phyloP scores from a whole-genome alignment of 2,797 vertebrate genomes.

The Setipinna tenuifilis region DNA sequence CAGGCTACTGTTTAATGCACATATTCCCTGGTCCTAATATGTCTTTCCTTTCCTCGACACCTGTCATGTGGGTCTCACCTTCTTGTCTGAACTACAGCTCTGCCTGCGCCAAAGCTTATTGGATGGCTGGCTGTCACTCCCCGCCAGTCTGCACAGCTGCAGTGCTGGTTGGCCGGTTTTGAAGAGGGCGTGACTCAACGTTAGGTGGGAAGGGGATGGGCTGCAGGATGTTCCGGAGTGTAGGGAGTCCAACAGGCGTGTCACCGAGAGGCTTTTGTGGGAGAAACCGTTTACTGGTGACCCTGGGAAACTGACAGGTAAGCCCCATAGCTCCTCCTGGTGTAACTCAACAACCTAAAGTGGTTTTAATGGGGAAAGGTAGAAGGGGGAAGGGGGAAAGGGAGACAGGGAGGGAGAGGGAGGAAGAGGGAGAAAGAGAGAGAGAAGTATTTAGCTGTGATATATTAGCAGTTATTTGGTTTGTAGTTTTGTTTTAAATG shows the following conservation, averaged over 20 bases:
- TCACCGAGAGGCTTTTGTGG: neutral
- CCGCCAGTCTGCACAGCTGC: conserved; percentile 65
- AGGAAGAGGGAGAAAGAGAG: neutral
- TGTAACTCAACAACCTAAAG: conserved; percentile 70
- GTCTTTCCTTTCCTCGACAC: too few species aligned
- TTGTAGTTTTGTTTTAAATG: neutral
- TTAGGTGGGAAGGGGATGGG: conserved; percentile 46
- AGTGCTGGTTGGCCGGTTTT: conserved; percentile 65
- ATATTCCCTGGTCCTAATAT: too few species aligned
- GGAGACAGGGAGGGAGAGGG: neutral
- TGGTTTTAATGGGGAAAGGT: too few species aligned
- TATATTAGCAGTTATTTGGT: too few species aligned
- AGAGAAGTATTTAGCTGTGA: neutral
- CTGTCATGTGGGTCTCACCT: conserved; percentile 69
- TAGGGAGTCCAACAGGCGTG: neutral
- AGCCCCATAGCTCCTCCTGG: conserved; percentile 67
- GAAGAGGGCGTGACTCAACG: conserved; percentile 78
- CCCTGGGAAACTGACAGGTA: conserved; percentile 36
- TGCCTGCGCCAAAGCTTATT: conserved; percentile 70
- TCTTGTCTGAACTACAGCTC: conserved; percentile 75
- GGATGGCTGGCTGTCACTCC: conserved; percentile 58
- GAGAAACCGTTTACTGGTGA: conserved; percentile 12
- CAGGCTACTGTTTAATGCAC: too few species aligned
- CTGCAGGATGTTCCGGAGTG: conserved; percentile 40
- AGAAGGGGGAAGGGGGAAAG: conserved; percentile 13